Conservation (phyloP, 2,888 invertebrate species). For the Polylopha cassiicola region DNA sequence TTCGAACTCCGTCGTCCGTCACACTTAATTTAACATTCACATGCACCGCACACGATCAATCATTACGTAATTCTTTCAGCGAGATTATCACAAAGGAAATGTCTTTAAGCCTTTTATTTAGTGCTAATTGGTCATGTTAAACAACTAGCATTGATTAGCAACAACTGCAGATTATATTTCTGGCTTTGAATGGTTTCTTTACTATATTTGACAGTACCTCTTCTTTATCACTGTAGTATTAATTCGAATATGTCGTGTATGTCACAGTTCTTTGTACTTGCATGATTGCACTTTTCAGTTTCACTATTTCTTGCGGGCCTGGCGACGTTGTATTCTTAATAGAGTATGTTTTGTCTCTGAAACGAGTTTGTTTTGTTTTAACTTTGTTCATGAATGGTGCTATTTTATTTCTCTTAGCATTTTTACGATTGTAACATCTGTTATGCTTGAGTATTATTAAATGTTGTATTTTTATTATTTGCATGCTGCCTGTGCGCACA, state of each 20-base stretch:
- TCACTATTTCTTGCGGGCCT: constrained; percentile 15
- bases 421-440: constrained; percentile 24
- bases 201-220: constrained; percentile 5
- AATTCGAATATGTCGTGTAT: constrained; percentile 6
- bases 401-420: constrained; percentile 28
- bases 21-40: constrained; percentile 30
- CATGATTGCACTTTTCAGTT: constrained; percentile 19
- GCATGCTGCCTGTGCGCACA: constrained; percentile 78
- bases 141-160: constrained; percentile 1
- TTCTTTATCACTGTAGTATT: constrained; percentile 6
- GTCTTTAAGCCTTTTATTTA: constrained; percentile 8
- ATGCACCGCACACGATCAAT: constrained; percentile 25
- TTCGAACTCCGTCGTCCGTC: constrained; percentile 22
- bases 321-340: constrained; percentile 10
- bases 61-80: constrained; percentile 17
- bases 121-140: not conserved
- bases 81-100: constrained; percentile 10
- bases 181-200: constrained; percentile 1
- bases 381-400: constrained; percentile 1
- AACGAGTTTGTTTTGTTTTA: constrained; percentile 7
- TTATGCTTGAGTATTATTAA: constrained; percentile 54
- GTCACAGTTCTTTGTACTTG: constrained; percentile 12
- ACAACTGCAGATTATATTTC: constrained; percentile 1
- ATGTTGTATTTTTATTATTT: constrained; percentile 72
- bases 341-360: constrained; percentile 8